Evolutionary conservation across 2,888 invertebrate genomes (phyloP).

Genomic region (Dasysyrphus albostriatus): DNA sequence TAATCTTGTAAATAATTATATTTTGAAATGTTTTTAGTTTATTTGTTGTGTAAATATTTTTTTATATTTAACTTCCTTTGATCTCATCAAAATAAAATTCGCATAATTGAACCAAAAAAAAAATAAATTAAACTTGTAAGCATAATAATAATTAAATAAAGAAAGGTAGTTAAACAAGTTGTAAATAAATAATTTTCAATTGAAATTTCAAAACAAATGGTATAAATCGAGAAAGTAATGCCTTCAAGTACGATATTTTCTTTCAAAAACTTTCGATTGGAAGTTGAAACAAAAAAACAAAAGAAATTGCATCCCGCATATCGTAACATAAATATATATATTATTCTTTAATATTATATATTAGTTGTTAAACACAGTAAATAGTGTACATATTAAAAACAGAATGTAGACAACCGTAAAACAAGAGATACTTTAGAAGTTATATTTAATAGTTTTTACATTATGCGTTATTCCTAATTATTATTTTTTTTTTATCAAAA

Average conservation of each 20-base stretch:
- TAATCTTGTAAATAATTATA: slow-evolving; percentile 70
- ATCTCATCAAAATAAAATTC: slow-evolving; percentile 67
- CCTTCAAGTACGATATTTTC: slow-evolving; percentile 9
- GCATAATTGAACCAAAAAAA: slow-evolving; percentile 70
- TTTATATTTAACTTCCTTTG: slow-evolving; percentile 66
- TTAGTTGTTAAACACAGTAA: slow-evolving; percentile 66
- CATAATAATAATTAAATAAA: slow-evolving; percentile 20
- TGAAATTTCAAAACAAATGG: slow-evolving; percentile 10
- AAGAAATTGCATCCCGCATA: slow-evolving; percentile 64
- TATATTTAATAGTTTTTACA: slow-evolving; percentile 43
- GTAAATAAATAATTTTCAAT: slow-evolving; percentile 54
- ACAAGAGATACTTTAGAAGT: slow-evolving; percentile 51
- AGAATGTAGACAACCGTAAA: slow-evolving; percentile 21
- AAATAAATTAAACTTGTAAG: slow-evolving; percentile 37
- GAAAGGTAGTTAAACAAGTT: slow-evolving; percentile 51
- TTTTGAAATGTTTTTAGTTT: slow-evolving; percentile 24
- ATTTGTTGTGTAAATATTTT: slow-evolving; percentile 49
- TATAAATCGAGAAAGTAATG: slow-evolving; percentile 2
- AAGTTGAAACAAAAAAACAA: slow-evolving; percentile 23
- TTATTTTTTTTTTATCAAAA: slow-evolving; percentile 38
- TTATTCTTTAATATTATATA: slow-evolving; percentile 60
- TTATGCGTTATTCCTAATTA: slow-evolving; percentile 40
- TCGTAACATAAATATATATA: slow-evolving; percentile 60
- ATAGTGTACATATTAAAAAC: slow-evolving; percentile 54
- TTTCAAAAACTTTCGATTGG: slow-evolving; percentile 27